These are phyloP conservation scores for Hemicordylus capensis DNA, from an alignment of 2,113 vertebrate genomes.

Conservation along the genomic window DNA sequence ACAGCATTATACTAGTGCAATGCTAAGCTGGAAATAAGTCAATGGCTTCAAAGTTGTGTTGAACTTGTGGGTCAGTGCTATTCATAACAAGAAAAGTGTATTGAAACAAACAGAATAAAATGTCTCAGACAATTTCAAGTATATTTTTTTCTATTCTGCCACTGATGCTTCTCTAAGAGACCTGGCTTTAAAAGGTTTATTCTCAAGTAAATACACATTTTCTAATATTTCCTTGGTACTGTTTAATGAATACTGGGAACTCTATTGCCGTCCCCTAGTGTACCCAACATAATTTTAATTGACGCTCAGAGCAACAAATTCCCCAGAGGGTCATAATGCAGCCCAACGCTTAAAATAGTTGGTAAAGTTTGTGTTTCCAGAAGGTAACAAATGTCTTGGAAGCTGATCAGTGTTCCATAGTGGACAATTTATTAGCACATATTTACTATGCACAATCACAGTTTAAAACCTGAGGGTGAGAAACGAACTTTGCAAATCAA, in stretches of 20 bases:
- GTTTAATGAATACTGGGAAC: slow-evolving; percentile 1
- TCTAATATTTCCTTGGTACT: not conserved
- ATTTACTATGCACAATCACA: not conserved
- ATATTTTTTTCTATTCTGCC: slow-evolving; percentile 1
- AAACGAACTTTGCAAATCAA: not conserved
- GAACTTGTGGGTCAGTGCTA: not conserved
- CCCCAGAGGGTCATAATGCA: not conserved
- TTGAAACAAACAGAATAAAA: not conserved
- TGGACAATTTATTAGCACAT: not conserved
- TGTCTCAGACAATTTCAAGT: not conserved
- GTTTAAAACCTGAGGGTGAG: not conserved
- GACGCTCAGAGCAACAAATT: not conserved
- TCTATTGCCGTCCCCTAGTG: not conserved
- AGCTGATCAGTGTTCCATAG: slow-evolving; percentile 3
- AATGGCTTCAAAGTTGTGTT: not conserved
- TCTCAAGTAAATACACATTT: not conserved
- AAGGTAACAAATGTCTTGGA: not conserved
- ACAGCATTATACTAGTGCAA: no score
- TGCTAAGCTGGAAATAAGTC: no score
- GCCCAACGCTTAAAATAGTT: not conserved
- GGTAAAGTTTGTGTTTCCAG: not conserved
- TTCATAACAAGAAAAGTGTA: not conserved
- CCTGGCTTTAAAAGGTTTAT: not conserved
- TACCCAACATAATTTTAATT: not conserved
- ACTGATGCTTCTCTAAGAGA: not conserved